Conservation (phyloP, 92 coral and sea anemone genomes). For the Parazoanthus swiftii region DNA sequence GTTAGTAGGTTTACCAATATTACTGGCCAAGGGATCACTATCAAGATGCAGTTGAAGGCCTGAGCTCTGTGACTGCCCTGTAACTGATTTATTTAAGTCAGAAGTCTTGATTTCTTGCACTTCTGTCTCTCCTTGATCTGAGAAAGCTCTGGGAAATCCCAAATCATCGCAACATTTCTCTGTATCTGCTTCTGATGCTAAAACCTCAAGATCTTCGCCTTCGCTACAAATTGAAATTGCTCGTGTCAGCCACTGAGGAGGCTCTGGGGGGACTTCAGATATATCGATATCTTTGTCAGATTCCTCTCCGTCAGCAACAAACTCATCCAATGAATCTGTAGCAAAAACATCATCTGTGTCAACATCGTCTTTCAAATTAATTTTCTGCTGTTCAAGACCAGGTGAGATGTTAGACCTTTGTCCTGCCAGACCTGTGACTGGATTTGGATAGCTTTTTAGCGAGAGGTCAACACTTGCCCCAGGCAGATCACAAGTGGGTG, state of each 20-base stretch:
- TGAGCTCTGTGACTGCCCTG: neutral
- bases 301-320: conserved; percentile 25
- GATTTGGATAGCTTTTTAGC: neutral
- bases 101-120: neutral
- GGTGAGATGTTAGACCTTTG: neutral
- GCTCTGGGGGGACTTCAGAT: conserved; percentile 31
- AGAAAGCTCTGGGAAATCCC: conserved; percentile 73
- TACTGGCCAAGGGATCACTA: neutral
- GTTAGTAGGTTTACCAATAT: neutral
- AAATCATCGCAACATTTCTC: conserved; percentile 52
- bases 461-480: neutral
- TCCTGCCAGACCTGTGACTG: neutral
- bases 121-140: conserved; percentile 53
- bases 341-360: conserved; percentile 61
- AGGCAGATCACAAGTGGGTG: neutral
- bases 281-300: conserved; percentile 16
- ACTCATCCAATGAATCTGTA: conserved; percentile 34
- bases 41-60: neutral
- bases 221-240: conserved; percentile 96
- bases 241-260: conserved; percentile 84
- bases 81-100: neutral
- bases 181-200: conserved; percentile 88
- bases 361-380: neutral
- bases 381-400: neutral
- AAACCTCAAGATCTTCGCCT: conserved; percentile 89